phyloP scores from a whole-genome alignment of 2,888 invertebrate species.

The Trichopoda pennipes region DNA sequence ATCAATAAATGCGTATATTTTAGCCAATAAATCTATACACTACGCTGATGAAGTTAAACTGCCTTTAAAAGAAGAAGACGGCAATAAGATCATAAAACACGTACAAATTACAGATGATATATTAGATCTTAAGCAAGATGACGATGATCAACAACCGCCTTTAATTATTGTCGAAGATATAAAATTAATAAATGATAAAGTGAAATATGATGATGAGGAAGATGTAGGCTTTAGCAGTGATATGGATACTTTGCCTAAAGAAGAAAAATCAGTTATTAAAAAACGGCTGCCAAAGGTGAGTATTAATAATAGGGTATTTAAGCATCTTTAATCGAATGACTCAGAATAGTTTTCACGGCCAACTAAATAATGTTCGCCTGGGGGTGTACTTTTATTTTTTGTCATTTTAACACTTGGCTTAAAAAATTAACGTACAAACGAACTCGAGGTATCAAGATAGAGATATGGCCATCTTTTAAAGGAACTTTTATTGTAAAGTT shows the following conservation, averaged over 20 bases:
- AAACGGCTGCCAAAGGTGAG: conserved; percentile 46
- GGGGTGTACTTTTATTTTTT: too few relatives aligned
- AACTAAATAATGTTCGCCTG: too few relatives aligned
- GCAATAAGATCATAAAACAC: conserved; percentile 39
- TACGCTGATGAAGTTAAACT: conserved; percentile 50
- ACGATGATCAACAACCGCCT: conserved; percentile 53
- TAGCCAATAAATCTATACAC: conserved; percentile 33
- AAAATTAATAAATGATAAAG: conserved; percentile 51
- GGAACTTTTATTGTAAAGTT: too few relatives aligned
- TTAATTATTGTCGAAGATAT: conserved; percentile 41
- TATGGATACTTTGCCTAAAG: conserved; percentile 15
- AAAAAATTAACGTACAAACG: too few relatives aligned
- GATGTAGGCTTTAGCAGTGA: conserved; percentile 13
- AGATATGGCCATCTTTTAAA: too few relatives aligned
- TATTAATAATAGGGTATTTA: background rate
- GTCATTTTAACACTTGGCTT: too few relatives aligned
- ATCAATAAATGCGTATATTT: conserved; percentile 21
- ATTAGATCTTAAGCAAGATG: conserved; percentile 56
- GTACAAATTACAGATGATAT: conserved; percentile 43
- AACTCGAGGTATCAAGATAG: too few relatives aligned
- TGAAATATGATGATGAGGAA: conserved; percentile 11
- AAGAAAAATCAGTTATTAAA: conserved; percentile 37
- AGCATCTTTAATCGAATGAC: too few relatives aligned
- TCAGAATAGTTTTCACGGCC: too few relatives aligned
- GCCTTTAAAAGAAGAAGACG: conserved; percentile 35